A percentile compares a stretch with the other conserved stretches of the same genome.
phyloP scores from a whole-genome alignment of 2,113 vertebrate species.

The Urocitellus parryii region DNA sequence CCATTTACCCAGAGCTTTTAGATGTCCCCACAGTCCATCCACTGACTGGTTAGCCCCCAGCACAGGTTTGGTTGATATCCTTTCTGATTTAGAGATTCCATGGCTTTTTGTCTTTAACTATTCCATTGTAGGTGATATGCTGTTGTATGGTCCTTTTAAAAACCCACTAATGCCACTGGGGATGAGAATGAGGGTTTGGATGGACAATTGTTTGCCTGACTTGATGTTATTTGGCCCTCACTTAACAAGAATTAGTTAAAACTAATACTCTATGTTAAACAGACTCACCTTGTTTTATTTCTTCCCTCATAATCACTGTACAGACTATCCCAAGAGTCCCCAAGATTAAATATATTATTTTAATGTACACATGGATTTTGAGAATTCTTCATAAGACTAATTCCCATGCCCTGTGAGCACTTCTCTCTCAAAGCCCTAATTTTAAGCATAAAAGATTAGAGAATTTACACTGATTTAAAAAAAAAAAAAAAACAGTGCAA shows the following conservation, averaged over 20 bases:
- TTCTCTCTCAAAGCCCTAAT: neutral
- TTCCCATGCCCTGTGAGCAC: neutral
- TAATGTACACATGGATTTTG: neutral
- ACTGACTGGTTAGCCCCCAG: neutral
- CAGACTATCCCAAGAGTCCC: neutral
- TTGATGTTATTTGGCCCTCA: neutral
- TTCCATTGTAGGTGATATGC: neutral
- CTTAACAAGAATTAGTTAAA: neutral
- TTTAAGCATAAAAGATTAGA: neutral
- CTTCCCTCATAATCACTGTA: neutral
- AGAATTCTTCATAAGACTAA: neutral
- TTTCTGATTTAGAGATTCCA: neutral
- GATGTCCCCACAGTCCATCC: neutral
- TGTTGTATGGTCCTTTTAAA: neutral
- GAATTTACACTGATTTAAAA: neutral
- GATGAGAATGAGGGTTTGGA: neutral
- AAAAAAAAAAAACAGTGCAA: neutral
- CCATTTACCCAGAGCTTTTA: neutral
- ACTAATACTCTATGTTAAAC: neutral
- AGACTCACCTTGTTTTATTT: neutral
- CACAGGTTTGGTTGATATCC: neutral
- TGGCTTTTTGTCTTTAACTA: neutral
- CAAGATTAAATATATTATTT: neutral
- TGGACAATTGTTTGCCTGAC: neutral
- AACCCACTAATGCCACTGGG: neutral